Evolutionary conservation across 2,888 invertebrate species (phyloP).

Genomic region (Nomada hirtipes): DNA sequence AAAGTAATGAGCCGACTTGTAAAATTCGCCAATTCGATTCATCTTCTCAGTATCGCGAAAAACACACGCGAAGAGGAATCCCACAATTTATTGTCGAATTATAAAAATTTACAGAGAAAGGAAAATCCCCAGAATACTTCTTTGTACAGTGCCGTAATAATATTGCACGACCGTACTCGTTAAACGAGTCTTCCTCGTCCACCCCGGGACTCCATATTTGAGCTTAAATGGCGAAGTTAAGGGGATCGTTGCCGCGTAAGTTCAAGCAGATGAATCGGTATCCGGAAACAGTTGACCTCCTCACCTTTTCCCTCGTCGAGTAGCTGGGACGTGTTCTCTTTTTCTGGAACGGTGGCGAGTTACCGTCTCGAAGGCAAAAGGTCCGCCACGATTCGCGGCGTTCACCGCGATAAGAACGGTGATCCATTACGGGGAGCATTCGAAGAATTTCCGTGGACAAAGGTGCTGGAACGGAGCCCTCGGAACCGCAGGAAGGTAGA

Average conservation of each 20-base stretch:
- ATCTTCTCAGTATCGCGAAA: too few relatives aligned
- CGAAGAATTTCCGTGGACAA: slow-evolving; percentile 62
- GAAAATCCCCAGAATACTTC: too few relatives aligned
- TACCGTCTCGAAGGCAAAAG: slow-evolving; percentile 43
- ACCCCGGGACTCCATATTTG: not conserved
- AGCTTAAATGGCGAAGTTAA: slow-evolving; percentile 22
- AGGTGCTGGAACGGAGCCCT: slow-evolving; percentile 38
- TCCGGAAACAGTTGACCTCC: slow-evolving; percentile 57
- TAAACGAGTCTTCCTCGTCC: too few relatives aligned
- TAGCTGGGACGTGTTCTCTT: slow-evolving; percentile 20
- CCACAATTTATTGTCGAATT: too few relatives aligned
- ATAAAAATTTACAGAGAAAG: too few relatives aligned
- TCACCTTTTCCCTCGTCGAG: slow-evolving; percentile 4
- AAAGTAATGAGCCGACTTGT: too few relatives aligned
- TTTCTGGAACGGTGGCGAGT: slow-evolving; percentile 39
- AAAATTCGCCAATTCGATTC: too few relatives aligned
- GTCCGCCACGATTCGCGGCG: slow-evolving; percentile 40
- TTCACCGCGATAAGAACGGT: slow-evolving; percentile 55
- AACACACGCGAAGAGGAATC: too few relatives aligned
- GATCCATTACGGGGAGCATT: slow-evolving; percentile 66
- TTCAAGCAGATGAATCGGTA: slow-evolving; percentile 64
- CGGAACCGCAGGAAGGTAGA: too few relatives aligned
- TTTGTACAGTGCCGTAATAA: too few relatives aligned
- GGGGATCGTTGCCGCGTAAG: slow-evolving; percentile 34
- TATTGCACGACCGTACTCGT: too few relatives aligned